Base-by-base conservation (phyloP, 2,797 vertebrate genomes). In the Pseudopleuronectes americanus region DNA sequence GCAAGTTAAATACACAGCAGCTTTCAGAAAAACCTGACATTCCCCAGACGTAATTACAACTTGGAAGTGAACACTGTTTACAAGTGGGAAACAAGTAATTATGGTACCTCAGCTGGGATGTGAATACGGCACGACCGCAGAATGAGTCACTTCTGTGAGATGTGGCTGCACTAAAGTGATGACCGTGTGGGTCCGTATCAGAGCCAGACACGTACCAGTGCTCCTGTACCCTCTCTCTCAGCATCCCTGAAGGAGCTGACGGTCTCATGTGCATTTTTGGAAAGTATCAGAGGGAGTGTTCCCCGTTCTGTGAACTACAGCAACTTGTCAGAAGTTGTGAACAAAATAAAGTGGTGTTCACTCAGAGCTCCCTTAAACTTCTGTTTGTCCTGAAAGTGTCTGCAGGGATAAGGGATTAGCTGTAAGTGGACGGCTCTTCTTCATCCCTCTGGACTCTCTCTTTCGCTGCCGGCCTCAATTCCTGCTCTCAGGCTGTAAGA, bases 151-250 rank as follows among this genome's bases (percentile, higher is more conserved):
- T 10, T 5, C 21, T 1, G 24, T 31, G 8, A 33, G 53, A 53
- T 26, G 17, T 31, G 24, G 47, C 23, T 17, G 22, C 17, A 23
- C 12, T 55, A 10, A 38, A 52, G 21, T 24, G 33, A 8, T 45
- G 19, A 19, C 41, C 7, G 28, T 43, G 23, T 5, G 33, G 10
- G 17, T 21, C 48, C 14, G 45, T 43, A 26, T 6, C 28, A 10
- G 6, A 45, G 14, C 3, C 21, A 55, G 36, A 61, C 47, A 8
- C 33, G 56, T 17, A 21, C 41, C 2, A 0, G 23, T 22, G 24
- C 36, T 47, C 71, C 33, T 69, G 56, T 57, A 19, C 5, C 43
- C 14, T 22, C 26, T 58, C 43, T 58, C 43, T 68, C 21, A 71
- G 21, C 23, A 13, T 45, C 23, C 54, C 45, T 8, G 8, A 1